Evolutionary conservation across 2,888 invertebrate genomes (phyloP).

Genomic region (Hyalella azteca): DNA sequence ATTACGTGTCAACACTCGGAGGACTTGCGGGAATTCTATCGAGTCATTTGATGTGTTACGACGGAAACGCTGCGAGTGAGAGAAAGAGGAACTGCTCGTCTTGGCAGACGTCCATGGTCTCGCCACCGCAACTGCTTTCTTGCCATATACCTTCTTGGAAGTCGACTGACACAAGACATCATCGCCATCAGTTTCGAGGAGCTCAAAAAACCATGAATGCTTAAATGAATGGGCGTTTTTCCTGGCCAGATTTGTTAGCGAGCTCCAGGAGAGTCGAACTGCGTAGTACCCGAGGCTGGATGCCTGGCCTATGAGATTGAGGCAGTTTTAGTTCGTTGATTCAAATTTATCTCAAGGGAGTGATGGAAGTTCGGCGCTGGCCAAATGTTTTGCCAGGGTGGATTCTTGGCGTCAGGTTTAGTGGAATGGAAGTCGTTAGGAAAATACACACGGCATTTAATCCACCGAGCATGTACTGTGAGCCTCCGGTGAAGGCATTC

Average conservation of each 20-base stretch:
- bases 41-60: constrained; percentile 13
- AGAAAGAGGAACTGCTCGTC: neutral
- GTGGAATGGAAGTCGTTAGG: no score
- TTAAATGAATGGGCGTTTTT: constrained; percentile 7
- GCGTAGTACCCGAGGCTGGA: no score
- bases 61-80: neutral
- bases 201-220: constrained; percentile 2
- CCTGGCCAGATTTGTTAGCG: neutral
- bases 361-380: neutral
- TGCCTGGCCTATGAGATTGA: neutral
- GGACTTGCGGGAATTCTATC: neutral
- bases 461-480: no score
- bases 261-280: neutral
- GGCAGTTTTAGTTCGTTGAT: neutral
- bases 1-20: neutral
- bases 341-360: neutral
- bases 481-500: no score
- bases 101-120: constrained; percentile 15
- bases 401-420: no score
- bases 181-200: neutral
- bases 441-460: no score
- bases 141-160: constrained; percentile 28
- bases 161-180: neutral
- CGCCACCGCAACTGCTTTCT: neutral
- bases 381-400: neutral